Evolutionary conservation across 2,888 invertebrate genomes (phyloP).

Genomic region (Ormyrus rosae): DNA sequence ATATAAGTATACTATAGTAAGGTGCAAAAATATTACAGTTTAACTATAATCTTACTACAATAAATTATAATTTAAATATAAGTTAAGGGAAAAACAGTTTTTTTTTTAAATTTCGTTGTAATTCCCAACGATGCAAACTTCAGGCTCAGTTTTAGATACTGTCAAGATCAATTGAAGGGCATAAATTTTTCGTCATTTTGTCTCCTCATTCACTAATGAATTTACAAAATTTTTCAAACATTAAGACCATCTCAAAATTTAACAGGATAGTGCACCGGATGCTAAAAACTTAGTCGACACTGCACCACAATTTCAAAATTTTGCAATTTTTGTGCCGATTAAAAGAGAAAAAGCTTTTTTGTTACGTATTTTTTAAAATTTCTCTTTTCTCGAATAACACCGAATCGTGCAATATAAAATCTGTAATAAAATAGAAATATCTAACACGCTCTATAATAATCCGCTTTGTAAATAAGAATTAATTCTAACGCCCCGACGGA

Average conservation of each 20-base stretch:
- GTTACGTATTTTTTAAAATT: slow-evolving; percentile 39
- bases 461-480: slow-evolving; percentile 59
- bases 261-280: slow-evolving; percentile 25
- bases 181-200: neutral
- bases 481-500: slow-evolving; percentile 46
- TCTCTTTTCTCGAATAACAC: slow-evolving; percentile 59
- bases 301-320: slow-evolving; percentile 21
- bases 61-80: no score
- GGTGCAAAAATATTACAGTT: no score
- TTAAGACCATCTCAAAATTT: slow-evolving; percentile 15
- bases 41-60: no score
- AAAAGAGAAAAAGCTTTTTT: slow-evolving; percentile 35
- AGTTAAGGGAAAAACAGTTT: no score
- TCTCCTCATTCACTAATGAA: neutral
- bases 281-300: slow-evolving; percentile 24
- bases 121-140: no score
- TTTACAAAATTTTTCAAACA: neutral
- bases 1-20: no score
- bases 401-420: slow-evolving; percentile 66
- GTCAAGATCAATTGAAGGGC: neutral
- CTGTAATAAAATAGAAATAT: slow-evolving; percentile 70
- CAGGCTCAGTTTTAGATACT: no score
- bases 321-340: slow-evolving; percentile 23
- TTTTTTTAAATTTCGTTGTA: no score
- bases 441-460: slow-evolving; percentile 61